Conservation (phyloP, 1,140 invertebrate genomes). For the Lucilia cuprina region DNA sequence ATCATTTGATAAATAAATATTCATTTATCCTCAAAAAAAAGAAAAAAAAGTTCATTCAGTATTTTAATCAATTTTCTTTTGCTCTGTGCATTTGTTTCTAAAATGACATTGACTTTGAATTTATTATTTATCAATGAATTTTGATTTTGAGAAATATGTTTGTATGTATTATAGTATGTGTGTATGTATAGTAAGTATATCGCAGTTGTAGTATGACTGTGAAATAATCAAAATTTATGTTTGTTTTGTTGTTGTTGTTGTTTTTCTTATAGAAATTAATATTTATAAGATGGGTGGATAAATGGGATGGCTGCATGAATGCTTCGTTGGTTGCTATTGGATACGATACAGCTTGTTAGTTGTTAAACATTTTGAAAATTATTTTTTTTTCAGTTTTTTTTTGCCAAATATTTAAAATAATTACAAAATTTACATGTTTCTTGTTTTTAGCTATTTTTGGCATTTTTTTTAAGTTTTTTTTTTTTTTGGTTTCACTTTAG, state of each 20-base stretch:
- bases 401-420: background rate
- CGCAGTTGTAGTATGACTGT: background rate
- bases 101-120: slow-evolving; percentile 4
- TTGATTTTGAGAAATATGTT: no score
- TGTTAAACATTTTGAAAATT: background rate
- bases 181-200: no score
- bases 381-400: background rate
- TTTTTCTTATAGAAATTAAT: background rate
- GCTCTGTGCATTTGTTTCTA: background rate
- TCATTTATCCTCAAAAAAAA: background rate
- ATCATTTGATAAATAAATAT: background rate
- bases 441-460: background rate
- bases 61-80: background rate
- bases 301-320: background rate
- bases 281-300: background rate
- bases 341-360: background rate
- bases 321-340: background rate
- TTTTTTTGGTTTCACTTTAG: background rate
- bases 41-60: background rate
- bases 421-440: background rate
- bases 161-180: no score
- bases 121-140: background rate
- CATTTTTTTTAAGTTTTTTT: background rate
- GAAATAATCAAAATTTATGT: background rate
- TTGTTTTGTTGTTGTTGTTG: background rate